Conservation (phyloP, 2,113 vertebrate genomes). For the Larimichthys polyactis region DNA sequence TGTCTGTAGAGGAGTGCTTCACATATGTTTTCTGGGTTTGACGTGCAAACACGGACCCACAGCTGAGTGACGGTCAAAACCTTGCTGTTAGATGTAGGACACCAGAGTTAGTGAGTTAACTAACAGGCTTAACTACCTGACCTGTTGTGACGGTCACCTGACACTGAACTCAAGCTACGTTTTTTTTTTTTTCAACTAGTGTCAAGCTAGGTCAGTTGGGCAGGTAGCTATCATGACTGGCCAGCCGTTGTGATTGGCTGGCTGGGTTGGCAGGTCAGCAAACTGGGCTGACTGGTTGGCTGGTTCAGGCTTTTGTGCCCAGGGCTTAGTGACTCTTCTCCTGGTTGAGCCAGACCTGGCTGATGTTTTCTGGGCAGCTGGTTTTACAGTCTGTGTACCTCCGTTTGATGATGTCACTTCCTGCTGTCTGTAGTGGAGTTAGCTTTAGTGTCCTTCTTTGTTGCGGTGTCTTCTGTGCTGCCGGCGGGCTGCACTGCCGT, state of each 20-base stretch:
- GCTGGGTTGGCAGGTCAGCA: constrained; percentile 44
- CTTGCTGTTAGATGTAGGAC: background rate
- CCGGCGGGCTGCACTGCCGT: constrained; percentile 39
- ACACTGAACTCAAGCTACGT: constrained; percentile 61
- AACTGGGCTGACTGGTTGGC: constrained; percentile 47
- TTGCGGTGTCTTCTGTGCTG: constrained; percentile 46
- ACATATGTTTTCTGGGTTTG: constrained; percentile 1
- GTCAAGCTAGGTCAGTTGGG: constrained; percentile 48
- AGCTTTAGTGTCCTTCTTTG: constrained; percentile 66
- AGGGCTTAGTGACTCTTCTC: constrained; percentile 40
- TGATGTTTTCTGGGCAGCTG: constrained; percentile 47
- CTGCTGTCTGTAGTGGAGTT: constrained; percentile 66
- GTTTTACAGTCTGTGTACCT: constrained; percentile 45
- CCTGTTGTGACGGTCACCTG: constrained; percentile 19
- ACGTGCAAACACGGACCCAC: constrained; percentile 3
- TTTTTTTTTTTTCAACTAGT: constrained; percentile 40
- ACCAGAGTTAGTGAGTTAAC: constrained; percentile 23
- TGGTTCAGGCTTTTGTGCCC: constrained; percentile 53
- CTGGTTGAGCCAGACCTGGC: constrained; percentile 36
- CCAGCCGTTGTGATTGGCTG: constrained; percentile 23
- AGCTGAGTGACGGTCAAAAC: background rate
- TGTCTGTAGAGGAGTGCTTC: constrained; percentile 49
- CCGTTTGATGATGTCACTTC: constrained; percentile 67
- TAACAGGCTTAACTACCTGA: constrained; percentile 18
- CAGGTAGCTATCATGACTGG: constrained; percentile 38